Base-by-base conservation (phyloP, 2,888 invertebrate species). In the Coelopa pilipes region DNA sequence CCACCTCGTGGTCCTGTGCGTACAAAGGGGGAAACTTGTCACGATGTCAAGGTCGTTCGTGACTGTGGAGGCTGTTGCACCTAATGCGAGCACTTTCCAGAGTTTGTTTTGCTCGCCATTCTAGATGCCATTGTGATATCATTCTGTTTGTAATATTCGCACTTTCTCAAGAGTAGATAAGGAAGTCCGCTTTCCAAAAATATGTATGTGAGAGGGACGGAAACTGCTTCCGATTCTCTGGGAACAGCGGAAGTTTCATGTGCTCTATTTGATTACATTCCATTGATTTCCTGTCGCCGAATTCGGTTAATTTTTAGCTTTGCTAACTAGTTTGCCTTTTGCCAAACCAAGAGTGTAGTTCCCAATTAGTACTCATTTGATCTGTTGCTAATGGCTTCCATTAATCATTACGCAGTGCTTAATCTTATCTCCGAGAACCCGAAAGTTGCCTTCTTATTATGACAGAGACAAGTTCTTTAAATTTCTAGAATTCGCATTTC, bases 41-140 rank as follows among this genome's bases (percentile, higher is more conserved):
- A 34, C 34, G 70, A 62, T 60, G 70, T 70, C 70, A 70, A 70
- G 70, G 70, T 70, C 70, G 62, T 62, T 70, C 34, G 63, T 13
- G 7, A 62, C 21, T 17, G n/a, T 70, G 24, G 70, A 62, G 53
- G 53, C 24, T 49, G 24, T 62, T 62, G 62, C 50, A 17, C 12
- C 53, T 19, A 17, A 46, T 47, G 45, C 17, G 46, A 17, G 17
- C 46, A 46, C 46, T 19, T 65, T 13, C 47, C 17, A n/a, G 47
- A 46, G 45, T 65, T 9, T 65, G 5, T 47, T 65, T 65, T 11
- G 19, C 13, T 17, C 15, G 21, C 24, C 1, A 7, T 67, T 21
- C 45, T 24, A 53, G 10, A 34, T 47, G 45, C 46, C 13, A 47
- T 46, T 9, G 47, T 15, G 65, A 19, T 7, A 17, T 65, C 11